phyloP scores from a whole-genome alignment of 2,888 invertebrate species.

The Torymus texanus region DNA sequence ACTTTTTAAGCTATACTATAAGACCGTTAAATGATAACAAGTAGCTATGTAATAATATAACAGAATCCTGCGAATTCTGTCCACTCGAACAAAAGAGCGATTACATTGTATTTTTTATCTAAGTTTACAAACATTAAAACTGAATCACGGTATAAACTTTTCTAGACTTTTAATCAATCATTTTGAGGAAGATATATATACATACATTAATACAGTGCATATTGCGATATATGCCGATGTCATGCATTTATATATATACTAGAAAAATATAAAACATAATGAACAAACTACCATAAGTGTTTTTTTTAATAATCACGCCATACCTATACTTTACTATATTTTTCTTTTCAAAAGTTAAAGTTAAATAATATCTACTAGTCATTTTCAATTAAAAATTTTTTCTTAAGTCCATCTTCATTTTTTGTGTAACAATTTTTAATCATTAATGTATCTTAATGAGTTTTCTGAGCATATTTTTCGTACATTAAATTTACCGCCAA shows the following conservation, averaged over 20 bases:
- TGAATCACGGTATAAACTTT: slow-evolving; percentile 30
- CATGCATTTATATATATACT: slow-evolving; percentile 43
- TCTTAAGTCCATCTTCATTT: no score
- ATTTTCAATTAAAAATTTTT: no score
- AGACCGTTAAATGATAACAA: slow-evolving; percentile 36
- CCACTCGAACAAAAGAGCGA: slow-evolving; percentile 37
- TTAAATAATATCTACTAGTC: no score
- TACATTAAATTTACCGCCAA: no score
- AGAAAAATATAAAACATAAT: slow-evolving; percentile 45
- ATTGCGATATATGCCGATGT: slow-evolving; percentile 37
- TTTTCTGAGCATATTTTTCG: no score
- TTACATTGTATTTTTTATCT: slow-evolving; percentile 51
- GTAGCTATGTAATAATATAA: slow-evolving; percentile 37
- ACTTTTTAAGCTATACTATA: slow-evolving; percentile 46
- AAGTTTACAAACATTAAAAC: slow-evolving; percentile 46
- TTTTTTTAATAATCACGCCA: not conserved
- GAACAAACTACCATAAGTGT: slow-evolving; percentile 7
- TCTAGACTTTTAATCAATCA: slow-evolving; percentile 46
- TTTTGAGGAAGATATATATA: slow-evolving; percentile 34
- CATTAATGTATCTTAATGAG: no score
- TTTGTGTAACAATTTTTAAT: no score
- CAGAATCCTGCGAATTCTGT: slow-evolving; percentile 32
- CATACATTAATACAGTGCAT: slow-evolving; percentile 41
- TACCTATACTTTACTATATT: no score
- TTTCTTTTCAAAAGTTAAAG: no score